Evolutionary conservation across 2,797 vertebrate genomes (phyloP).

Genomic region (Phoeniculus purpureus): DNA sequence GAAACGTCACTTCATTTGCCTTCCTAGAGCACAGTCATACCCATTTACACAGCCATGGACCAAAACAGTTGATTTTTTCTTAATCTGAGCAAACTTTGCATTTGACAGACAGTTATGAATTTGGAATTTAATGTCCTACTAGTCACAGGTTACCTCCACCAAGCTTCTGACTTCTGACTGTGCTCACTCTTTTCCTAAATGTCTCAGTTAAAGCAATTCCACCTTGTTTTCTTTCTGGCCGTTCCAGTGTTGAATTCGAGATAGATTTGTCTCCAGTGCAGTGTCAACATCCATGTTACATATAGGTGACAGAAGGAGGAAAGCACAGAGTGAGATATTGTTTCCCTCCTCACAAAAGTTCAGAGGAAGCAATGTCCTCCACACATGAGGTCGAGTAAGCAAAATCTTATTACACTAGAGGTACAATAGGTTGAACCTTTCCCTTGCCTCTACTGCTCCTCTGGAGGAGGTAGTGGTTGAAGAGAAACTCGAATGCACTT

Average conservation of each 20-base stretch:
- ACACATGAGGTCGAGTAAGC: accelerated
- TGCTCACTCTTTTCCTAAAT: neutral
- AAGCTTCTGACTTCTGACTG: neutral
- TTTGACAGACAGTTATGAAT: neutral
- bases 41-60: neutral
- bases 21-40: neutral
- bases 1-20: neutral
- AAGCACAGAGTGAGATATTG: accelerated
- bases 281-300: neutral
- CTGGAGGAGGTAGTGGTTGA: neutral
- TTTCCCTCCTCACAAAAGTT: neutral
- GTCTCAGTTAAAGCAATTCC: neutral
- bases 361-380: neutral
- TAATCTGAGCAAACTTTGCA: neutral
- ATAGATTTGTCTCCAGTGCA: neutral
- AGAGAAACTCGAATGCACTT: neutral
- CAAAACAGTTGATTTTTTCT: neutral
- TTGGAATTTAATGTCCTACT: neutral
- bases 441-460: neutral
- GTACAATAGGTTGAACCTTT: neutral
- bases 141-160: neutral
- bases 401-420: neutral
- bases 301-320: accelerated
- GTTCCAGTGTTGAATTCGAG: neutral
- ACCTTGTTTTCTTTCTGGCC: neutral